Conservation (phyloP, 2,888 invertebrate genomes). For the Aricia artaxerxes region DNA sequence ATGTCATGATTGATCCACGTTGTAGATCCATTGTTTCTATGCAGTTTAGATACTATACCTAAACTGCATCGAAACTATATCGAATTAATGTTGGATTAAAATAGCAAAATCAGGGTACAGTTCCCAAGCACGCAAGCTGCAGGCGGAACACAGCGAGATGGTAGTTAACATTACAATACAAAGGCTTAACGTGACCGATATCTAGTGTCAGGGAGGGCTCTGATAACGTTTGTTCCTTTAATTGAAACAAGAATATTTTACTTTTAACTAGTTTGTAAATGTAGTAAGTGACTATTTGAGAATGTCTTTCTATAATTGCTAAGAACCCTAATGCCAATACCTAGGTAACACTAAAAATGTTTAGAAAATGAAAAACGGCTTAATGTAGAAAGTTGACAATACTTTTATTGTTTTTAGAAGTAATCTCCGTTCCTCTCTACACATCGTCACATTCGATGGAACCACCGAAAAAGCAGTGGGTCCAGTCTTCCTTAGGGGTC, state of each 20-base stretch:
- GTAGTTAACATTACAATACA: slow-evolving; percentile 26
- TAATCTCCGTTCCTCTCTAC: too few species aligned
- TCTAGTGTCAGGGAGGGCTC: neutral
- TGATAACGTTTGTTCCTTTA: slow-evolving; percentile 13
- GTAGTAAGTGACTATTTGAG: neutral
- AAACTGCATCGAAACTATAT: neutral
- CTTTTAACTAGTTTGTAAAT: neutral
- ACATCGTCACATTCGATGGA: too few species aligned
- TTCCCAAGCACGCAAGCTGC: slow-evolving; percentile 17
- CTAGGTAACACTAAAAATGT: too few species aligned
- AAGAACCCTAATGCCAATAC: neutral
- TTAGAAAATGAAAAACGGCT: too few species aligned
- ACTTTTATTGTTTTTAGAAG: too few species aligned
- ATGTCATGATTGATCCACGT: too few species aligned
- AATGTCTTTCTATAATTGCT: neutral
- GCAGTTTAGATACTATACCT: too few species aligned
- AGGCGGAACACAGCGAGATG: neutral
- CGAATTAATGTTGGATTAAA: neutral
- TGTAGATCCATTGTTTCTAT: too few species aligned
- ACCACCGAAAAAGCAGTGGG: too few species aligned
- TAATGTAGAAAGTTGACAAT: too few species aligned
- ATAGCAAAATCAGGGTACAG: neutral
- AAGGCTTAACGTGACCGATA: slow-evolving; percentile 8
- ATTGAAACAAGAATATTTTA: slow-evolving; percentile 17
- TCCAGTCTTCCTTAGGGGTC: too few species aligned